Evolutionary conservation across 2,797 vertebrate species (phyloP).

Genomic region (Pipistrellus pygmaeus): DNA sequence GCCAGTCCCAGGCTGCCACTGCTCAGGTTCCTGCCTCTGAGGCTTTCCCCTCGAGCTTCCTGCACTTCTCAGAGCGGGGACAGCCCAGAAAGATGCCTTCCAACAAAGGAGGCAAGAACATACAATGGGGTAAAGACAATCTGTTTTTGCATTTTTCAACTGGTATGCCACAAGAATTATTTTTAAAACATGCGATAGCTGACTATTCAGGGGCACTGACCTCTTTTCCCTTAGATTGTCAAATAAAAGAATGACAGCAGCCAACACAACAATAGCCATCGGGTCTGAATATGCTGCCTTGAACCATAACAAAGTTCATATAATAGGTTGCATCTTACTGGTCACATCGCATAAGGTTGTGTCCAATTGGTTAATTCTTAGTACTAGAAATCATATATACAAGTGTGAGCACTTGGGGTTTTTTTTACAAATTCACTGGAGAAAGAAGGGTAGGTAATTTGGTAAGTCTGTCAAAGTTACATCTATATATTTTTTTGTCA

Average conservation of each 20-base stretch:
- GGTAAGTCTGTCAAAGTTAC: not conserved
- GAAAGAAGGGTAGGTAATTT: not conserved
- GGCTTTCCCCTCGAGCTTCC: not conserved
- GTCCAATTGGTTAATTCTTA: not conserved
- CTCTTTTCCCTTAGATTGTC: not conserved
- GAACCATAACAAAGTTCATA: not conserved
- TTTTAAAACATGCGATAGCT: not conserved
- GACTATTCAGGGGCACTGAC: not conserved
- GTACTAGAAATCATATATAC: not conserved
- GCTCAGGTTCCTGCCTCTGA: not conserved
- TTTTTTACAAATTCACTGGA: not conserved
- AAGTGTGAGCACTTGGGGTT: not conserved
- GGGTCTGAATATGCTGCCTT: not conserved
- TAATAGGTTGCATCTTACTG: not conserved
- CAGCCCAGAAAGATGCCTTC: not conserved
- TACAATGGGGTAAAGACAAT: not conserved
- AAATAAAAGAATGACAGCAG: not conserved
- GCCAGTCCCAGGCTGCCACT: not conserved
- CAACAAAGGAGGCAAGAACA: not conserved
- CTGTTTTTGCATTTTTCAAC: not conserved
- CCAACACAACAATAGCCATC: not conserved
- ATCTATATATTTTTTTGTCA: not conserved
- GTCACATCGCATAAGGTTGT: not conserved
- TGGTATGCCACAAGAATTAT: not conserved
- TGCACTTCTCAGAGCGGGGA: not conserved